These are phyloP conservation scores for Belgica antarctica DNA, from an alignment of 2,888 invertebrate species.

Conservation along the genomic window DNA sequence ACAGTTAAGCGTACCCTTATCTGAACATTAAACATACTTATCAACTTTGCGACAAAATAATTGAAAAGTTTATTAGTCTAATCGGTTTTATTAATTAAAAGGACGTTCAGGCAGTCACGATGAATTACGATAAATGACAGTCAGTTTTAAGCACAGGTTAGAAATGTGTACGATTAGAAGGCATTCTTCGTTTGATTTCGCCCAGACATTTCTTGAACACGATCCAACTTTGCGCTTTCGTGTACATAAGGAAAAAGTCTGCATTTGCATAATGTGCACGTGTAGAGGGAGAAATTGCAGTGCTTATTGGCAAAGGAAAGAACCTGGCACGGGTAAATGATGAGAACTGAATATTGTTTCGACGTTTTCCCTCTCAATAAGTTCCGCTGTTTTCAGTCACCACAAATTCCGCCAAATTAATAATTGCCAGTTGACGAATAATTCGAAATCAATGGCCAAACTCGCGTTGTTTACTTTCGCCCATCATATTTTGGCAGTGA, in stretches of 20 bases:
- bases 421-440: neutral
- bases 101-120: no score
- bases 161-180: no score
- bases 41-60: neutral
- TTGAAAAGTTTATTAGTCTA: neutral
- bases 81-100: neutral
- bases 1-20: no score
- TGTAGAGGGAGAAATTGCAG: neutral
- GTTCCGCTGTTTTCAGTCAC: neutral
- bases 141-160: no score
- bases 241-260: conserved; percentile 10
- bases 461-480: neutral
- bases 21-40: neutral
- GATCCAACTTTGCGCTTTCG: neutral
- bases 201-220: neutral
- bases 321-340: neutral
- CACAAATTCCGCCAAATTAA: neutral
- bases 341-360: neutral
- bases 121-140: no score
- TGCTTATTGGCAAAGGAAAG: neutral
- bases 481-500: neutral
- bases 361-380: neutral
- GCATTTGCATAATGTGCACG: neutral
- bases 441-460: neutral
- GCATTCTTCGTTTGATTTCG: neutral